These are phyloP conservation scores for Ichneumoninae sp. DNA, from an alignment of 2,888 invertebrate genomes.

Conservation along the genomic window DNA sequence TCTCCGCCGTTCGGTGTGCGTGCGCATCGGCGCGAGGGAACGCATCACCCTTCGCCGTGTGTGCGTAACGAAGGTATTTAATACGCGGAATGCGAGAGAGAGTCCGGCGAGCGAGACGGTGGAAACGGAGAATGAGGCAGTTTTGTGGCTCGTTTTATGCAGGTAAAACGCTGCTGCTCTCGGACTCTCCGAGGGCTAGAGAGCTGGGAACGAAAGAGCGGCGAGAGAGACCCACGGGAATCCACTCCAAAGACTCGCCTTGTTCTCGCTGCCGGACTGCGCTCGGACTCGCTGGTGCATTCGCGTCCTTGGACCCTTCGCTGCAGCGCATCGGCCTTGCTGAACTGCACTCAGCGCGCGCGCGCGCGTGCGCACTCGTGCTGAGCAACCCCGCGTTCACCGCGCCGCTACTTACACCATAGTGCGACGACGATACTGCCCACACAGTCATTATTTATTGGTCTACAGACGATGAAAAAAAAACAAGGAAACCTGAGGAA, in stretches of 20 bases:
- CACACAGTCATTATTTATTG: conserved; percentile 58
- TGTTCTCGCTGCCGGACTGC: conserved; percentile 51
- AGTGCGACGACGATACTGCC: conserved; percentile 44
- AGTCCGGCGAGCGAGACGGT: conserved; percentile 44
- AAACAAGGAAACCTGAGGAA: conserved; percentile 13
- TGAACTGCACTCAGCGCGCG: conserved; percentile 42
- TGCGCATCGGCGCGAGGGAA: not conserved
- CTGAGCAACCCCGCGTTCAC: conserved; percentile 40
- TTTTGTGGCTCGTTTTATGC: conserved; percentile 67
- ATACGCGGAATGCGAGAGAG: conserved; percentile 74
- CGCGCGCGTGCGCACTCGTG: conserved; percentile 40
- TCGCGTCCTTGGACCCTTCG: conserved; percentile 70
- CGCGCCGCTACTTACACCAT: conserved; percentile 58
- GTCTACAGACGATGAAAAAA: conserved; percentile 38
- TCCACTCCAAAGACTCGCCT: conserved; percentile 58
- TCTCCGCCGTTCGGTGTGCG: not conserved
- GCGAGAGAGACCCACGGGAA: conserved; percentile 59
- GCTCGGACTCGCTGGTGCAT: conserved; percentile 51
- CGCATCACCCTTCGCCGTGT: conserved; percentile 25
- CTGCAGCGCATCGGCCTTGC: conserved; percentile 68
- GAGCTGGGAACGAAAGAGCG: conserved; percentile 59
- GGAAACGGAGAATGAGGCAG: conserved; percentile 53
- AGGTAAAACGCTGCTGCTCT: conserved; percentile 61
- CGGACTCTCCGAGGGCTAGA: conserved; percentile 39
- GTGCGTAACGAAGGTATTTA: conserved; percentile 73